These are phyloP conservation scores for Tragelaphus strepsiceros DNA, from an alignment of 2,113 vertebrate genomes.

Conservation along the genomic window DNA sequence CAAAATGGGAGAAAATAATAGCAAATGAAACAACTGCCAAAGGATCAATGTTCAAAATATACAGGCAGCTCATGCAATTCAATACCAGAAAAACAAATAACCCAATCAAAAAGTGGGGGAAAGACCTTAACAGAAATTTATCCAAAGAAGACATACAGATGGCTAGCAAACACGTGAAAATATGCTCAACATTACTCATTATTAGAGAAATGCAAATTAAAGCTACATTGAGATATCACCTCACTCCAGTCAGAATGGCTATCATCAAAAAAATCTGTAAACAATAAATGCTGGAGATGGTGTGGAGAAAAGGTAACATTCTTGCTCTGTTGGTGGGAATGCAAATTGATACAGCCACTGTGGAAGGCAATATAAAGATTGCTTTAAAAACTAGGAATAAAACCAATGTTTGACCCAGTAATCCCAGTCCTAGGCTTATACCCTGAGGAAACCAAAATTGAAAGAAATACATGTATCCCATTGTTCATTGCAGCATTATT, in stretches of 20 bases:
- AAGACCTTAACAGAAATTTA: not conserved
- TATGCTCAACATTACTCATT: not conserved
- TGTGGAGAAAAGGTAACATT: not conserved
- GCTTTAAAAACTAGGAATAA: not conserved
- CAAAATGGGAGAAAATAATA: not conserved
- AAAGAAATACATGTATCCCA: not conserved
- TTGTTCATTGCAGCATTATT: not conserved
- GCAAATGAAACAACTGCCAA: not conserved
- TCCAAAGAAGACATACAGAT: not conserved
- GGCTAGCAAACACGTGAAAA: not conserved
- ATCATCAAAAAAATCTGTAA: no score
- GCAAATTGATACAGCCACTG: not conserved
- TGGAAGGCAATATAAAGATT: not conserved
- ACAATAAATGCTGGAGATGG: no score
- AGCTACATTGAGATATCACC: not conserved
- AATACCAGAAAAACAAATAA: not conserved
- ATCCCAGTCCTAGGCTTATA: not conserved
- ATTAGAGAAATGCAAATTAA: not conserved
- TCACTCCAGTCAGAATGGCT: no score
- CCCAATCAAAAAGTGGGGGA: not conserved
- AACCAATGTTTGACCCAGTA: not conserved
- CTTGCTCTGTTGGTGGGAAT: not conserved
- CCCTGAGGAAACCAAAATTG: not conserved
- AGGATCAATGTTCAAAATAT: not conserved
- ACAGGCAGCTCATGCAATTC: not conserved